Conservation (phyloP, 2,113 vertebrate genomes). For the Semicossyphus pulcher region DNA sequence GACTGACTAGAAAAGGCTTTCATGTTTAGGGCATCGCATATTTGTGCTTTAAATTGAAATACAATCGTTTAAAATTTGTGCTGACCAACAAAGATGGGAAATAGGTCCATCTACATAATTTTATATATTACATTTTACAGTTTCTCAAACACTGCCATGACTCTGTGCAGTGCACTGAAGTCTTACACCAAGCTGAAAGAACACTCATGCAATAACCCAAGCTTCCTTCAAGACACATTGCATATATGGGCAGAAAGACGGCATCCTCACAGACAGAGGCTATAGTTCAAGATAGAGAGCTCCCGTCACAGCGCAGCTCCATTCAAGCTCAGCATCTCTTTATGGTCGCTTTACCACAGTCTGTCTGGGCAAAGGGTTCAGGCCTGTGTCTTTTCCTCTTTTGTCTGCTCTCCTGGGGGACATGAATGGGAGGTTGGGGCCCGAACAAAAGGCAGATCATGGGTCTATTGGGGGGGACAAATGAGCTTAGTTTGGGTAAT, state of each 20-base stretch:
- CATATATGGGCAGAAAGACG: neutral
- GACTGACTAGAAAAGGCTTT: no score
- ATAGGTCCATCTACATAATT: no score
- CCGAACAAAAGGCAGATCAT: conserved; percentile 83
- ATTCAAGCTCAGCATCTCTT: conserved; percentile 73
- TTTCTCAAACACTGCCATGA: no score
- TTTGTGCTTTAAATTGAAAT: no score
- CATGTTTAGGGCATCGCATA: no score
- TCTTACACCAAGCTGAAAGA: neutral
- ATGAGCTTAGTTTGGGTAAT: conserved; percentile 82
- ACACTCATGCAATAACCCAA: conserved; percentile 19
- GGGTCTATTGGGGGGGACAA: conserved; percentile 82
- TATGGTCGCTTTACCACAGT: conserved; percentile 75
- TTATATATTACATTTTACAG: no score
- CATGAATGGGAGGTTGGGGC: conserved; percentile 78
- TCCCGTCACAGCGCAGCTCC: conserved; percentile 36
- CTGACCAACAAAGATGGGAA: no score
- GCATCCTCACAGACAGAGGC: conserved; percentile 44
- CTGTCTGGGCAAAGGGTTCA: conserved; percentile 79
- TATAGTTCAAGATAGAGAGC: conserved; percentile 40
- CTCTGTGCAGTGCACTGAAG: neutral
- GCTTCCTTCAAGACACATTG: conserved; percentile 3
- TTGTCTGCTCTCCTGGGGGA: conserved; percentile 77
- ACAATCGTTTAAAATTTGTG: no score
- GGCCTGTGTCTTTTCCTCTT: conserved; percentile 76